Percentiles rank a stretch among this genome's conserved stretches.
phyloP scores from a whole-genome alignment of 2,888 invertebrate genomes.

The Parthenolecanium corni region DNA sequence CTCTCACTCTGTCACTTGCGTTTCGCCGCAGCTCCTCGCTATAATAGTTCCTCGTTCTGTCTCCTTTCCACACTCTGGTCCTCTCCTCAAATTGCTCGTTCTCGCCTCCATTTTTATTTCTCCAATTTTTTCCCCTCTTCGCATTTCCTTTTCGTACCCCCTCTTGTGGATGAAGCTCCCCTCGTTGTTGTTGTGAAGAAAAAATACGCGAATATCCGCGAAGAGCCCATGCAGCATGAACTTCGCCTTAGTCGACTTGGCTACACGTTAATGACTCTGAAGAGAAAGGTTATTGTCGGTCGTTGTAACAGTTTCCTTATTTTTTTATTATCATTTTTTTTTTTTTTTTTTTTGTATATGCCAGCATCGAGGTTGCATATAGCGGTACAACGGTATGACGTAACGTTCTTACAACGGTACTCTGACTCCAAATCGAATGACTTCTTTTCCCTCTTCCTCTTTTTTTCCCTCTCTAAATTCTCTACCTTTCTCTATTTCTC shows the following conservation, averaged over 20 bases:
- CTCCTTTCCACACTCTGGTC: too few species aligned
- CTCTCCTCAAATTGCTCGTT: too few species aligned
- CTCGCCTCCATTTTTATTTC: too few species aligned
- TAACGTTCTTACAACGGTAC: slow-evolving; percentile 24
- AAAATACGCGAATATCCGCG: too few species aligned
- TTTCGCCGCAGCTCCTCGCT: too few species aligned
- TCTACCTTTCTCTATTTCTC: background rate
- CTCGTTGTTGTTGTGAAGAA: too few species aligned
- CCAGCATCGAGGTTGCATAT: slow-evolving; percentile 14
- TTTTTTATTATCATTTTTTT: background rate
- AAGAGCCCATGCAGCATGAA: background rate
- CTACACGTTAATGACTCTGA: slow-evolving; percentile 4
- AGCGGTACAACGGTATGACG: slow-evolving; percentile 21
- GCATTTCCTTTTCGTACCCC: too few species aligned
- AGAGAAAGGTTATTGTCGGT: slow-evolving; percentile 25
- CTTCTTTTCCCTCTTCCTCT: background rate
- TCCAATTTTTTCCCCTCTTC: too few species aligned
- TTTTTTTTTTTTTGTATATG: background rate
- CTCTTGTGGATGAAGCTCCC: too few species aligned
- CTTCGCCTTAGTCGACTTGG: slow-evolving; percentile 1
- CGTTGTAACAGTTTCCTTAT: slow-evolving; percentile 25
- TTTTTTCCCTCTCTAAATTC: background rate
- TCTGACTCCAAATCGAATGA: slow-evolving; percentile 18
- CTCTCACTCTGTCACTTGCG: too few species aligned
- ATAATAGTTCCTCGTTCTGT: too few species aligned